A percentile compares a stretch with the other conserved stretches of the same genome.
Conservation (phyloP, 2,888 invertebrate species). For the Vesta saturnalis region DNA sequence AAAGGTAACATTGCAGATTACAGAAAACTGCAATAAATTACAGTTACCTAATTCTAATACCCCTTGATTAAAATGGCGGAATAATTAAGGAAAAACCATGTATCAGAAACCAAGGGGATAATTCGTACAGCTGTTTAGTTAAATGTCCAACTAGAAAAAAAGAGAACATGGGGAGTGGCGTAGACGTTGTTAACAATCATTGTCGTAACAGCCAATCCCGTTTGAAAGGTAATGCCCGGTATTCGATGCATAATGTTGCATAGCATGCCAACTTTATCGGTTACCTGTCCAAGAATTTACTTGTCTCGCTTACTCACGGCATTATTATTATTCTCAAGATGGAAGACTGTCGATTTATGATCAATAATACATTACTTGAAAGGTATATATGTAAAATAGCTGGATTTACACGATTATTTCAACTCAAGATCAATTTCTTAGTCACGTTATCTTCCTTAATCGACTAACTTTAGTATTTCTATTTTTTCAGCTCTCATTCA, state of each 20-base stretch:
- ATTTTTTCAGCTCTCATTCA: constrained; percentile 82
- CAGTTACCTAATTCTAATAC: too few species aligned
- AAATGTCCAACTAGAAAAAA: constrained; percentile 54
- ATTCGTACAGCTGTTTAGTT: constrained; percentile 54
- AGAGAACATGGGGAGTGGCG: constrained; percentile 59
- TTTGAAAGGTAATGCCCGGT: constrained; percentile 62
- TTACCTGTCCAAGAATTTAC: constrained; percentile 50
- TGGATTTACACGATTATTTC: too few species aligned
- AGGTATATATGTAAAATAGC: constrained; percentile 33
- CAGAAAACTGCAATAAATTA: too few species aligned
- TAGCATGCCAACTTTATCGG: constrained; percentile 57
- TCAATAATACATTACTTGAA: constrained; percentile 52
- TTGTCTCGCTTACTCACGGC: constrained; percentile 52
- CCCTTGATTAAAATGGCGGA: neutral
- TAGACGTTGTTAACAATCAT: constrained; percentile 59
- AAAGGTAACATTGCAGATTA: too few species aligned
- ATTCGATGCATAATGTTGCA: constrained; percentile 61
- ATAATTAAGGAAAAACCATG: neutral
- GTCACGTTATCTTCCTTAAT: neutral
- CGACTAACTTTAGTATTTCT: too few species aligned
- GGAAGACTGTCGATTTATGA: constrained; percentile 61
- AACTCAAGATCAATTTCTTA: too few species aligned
- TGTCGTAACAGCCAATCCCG: constrained; percentile 62
- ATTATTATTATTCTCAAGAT: constrained; percentile 60
- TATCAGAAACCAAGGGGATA: neutral